Evolutionary conservation across 2,797 vertebrate species (phyloP).

Genomic region (Periophthalmus magnuspinnatus): DNA sequence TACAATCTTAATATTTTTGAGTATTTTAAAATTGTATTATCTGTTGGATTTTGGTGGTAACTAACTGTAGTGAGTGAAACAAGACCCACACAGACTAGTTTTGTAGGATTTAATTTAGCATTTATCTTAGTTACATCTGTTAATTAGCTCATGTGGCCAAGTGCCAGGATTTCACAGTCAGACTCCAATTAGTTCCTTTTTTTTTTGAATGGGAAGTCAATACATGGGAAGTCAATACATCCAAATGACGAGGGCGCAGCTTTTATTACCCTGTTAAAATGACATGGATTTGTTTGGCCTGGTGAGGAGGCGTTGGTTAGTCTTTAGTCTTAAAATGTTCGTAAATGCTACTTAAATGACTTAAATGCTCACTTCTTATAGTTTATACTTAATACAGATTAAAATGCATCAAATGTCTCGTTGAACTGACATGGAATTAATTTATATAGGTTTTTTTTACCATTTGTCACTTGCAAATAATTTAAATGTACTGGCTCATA

Average conservation of each 20-base stretch:
- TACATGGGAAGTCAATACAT: conserved; percentile 9
- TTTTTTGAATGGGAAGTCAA: conserved; percentile 11
- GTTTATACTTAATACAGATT: neutral
- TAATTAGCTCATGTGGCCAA: neutral
- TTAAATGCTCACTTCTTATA: neutral
- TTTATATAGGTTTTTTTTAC: neutral
- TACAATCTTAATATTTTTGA: no score
- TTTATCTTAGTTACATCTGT: conserved; percentile 6
- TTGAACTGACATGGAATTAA: neutral
- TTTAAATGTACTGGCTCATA: neutral
- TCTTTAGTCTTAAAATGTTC: neutral
- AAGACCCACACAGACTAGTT: neutral
- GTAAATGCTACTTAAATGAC: neutral
- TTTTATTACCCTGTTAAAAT: neutral
- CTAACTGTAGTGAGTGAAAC: neutral
- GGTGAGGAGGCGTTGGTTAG: neutral
- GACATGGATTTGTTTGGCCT: conserved; percentile 2
- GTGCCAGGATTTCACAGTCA: neutral
- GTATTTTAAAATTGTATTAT: no score
- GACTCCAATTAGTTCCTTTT: conserved; percentile 9
- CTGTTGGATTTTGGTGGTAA: no score
- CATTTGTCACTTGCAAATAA: neutral
- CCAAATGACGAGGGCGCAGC: neutral
- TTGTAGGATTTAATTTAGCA: conserved; percentile 9
- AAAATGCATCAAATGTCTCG: neutral